These are phyloP conservation scores for Felis chaus DNA, from an alignment of 2,113 vertebrate species.

Conservation along the genomic window DNA sequence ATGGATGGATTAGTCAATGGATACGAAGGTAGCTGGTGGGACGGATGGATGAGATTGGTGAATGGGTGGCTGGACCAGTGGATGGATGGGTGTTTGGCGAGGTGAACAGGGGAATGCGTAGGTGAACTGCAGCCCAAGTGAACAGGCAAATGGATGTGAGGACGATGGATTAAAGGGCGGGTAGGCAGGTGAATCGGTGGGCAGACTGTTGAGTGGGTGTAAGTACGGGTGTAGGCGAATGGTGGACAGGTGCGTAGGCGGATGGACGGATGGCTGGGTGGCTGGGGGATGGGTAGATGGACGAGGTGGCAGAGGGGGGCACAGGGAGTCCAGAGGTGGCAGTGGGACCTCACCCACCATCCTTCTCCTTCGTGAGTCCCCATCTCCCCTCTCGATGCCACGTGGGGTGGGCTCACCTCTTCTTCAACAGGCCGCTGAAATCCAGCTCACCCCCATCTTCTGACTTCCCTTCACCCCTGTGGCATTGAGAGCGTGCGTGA, in stretches of 20 bases:
- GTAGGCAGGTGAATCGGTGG: neutral
- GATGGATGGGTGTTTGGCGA: neutral
- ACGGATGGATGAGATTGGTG: neutral
- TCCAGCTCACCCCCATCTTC: constrained; percentile 91
- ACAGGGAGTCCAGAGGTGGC: neutral
- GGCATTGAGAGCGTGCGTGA: neutral
- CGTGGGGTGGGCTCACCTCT: constrained; percentile 84
- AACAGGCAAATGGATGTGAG: neutral
- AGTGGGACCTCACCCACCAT: neutral
- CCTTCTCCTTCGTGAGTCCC: neutral
- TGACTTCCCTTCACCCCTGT: constrained; percentile 85
- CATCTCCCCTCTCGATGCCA: neutral
- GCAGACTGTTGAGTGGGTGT: neutral
- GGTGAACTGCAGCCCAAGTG: neutral
- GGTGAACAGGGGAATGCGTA: neutral
- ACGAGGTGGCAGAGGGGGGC: neutral
- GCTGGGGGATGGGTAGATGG: neutral
- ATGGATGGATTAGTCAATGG: neutral
- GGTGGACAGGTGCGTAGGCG: neutral
- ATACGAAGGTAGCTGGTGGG: neutral
- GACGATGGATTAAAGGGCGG: neutral
- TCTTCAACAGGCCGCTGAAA: constrained; percentile 93
- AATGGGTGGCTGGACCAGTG: neutral
- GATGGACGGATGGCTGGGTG: neutral
- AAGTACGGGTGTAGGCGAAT: neutral